A percentile compares a stretch with the other conserved stretches of the same genome.
These are phyloP conservation scores for Penaeus chinensis DNA, from an alignment of 1,140 invertebrate genomes.

Conservation along the genomic window DNA sequence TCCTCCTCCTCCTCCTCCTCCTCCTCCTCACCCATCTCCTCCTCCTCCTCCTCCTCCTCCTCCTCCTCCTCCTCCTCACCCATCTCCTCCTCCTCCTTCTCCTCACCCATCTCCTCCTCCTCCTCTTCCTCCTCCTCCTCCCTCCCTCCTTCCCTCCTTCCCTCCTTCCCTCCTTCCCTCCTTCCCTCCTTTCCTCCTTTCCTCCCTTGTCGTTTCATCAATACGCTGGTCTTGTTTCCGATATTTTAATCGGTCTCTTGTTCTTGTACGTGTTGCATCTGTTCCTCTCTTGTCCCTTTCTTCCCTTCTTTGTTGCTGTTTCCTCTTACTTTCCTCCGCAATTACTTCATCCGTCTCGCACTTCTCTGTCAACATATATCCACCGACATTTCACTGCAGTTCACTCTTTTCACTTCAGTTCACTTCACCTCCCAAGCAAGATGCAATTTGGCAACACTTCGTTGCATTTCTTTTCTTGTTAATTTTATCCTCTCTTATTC, in stretches of 20 bases:
- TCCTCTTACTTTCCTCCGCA: background rate
- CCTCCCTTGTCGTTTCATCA: too few relatives aligned
- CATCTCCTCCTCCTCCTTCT: background rate
- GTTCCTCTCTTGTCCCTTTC: too few relatives aligned
- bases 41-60: background rate
- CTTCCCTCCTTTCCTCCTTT: background rate
- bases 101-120: background rate
- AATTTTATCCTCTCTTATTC: background rate
- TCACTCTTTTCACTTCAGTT: background rate
- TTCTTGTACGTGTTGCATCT: too few relatives aligned
- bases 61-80: background rate
- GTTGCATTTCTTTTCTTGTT: background rate
- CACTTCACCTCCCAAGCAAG: background rate
- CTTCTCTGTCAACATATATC: too few relatives aligned
- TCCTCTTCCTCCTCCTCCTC: too few relatives aligned
- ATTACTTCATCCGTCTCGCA: background rate
- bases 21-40: background rate
- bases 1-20: too few relatives aligned
- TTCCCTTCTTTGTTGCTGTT: too few relatives aligned
- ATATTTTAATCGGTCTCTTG: background rate
- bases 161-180: background rate
- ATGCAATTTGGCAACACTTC: background rate
- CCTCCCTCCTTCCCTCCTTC: too few relatives aligned
- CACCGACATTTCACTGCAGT: too few relatives aligned
- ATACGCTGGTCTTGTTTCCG: background rate